Percentiles rank a stretch among this genome's conserved stretches.
These are phyloP conservation scores for Cherax destructor DNA, from an alignment of 1,140 invertebrate species.

Conservation along the genomic window DNA sequence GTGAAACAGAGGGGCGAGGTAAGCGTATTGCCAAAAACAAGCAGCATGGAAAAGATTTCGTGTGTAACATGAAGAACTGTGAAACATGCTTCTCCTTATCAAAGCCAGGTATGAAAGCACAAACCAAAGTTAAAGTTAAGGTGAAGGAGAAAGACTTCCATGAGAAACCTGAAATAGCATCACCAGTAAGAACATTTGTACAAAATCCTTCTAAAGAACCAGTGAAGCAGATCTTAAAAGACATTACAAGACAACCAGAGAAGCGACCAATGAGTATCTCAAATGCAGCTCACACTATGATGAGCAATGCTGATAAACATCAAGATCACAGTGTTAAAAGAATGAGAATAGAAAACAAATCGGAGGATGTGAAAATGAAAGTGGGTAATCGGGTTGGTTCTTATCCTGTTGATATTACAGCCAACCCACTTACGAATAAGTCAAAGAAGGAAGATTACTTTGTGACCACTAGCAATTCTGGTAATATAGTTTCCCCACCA, in stretches of 20 bases:
- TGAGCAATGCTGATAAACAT: background rate
- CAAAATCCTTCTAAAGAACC: background rate
- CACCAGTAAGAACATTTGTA: constrained; percentile 17
- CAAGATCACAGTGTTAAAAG: background rate
- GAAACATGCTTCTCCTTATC: constrained; percentile 58
- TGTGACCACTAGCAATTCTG: constrained; percentile 41
- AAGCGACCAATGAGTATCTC: background rate
- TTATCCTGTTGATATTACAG: constrained; percentile 61
- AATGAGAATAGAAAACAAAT: background rate
- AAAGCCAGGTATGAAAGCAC: constrained; percentile 1
- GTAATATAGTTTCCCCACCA: constrained; percentile 63
- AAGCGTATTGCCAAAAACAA: constrained; percentile 60
- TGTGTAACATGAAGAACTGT: constrained; percentile 70
- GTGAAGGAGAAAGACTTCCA: constrained; percentile 11
- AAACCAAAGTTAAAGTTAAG: constrained; percentile 21
- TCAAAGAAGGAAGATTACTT: constrained; percentile 58
- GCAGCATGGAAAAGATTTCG: constrained; percentile 70
- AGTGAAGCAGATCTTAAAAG: constrained; percentile 19
- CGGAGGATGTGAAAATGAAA: constrained; percentile 52
- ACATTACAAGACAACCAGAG: constrained; percentile 21
- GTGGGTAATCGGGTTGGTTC: constrained; percentile 59
- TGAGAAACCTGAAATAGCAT: constrained; percentile 12
- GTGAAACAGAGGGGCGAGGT: constrained; percentile 38
- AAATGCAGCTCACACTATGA: background rate
- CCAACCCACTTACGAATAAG: constrained; percentile 42